Conservation (phyloP, 2,113 vertebrate species). For the Apaloderma vittatum region DNA sequence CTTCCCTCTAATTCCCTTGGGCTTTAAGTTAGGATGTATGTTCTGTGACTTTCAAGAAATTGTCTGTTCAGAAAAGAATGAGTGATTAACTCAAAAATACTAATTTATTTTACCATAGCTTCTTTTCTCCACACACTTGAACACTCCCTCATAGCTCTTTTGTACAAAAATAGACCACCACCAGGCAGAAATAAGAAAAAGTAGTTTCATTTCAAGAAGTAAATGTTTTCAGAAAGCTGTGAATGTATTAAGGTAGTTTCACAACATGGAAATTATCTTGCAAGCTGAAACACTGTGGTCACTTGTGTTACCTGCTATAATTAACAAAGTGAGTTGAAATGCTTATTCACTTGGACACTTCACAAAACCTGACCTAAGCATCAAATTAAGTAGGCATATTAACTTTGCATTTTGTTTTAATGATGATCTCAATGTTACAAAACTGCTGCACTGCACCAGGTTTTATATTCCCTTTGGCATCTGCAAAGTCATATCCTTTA, state of each 20-base stretch:
- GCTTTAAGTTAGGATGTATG: background rate
- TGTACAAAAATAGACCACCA: background rate
- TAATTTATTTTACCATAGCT: background rate
- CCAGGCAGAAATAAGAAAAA: slow-evolving; percentile 1
- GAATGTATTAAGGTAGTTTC: background rate
- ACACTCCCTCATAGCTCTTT: background rate
- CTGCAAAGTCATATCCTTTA: background rate
- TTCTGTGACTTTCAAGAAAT: background rate
- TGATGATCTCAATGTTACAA: background rate
- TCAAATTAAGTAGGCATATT: background rate
- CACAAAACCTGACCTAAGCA: background rate
- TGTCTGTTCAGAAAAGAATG: background rate
- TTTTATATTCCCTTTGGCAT: slow-evolving; percentile 8
- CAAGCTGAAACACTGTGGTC: background rate
- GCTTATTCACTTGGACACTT: background rate
- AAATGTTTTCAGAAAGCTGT: slow-evolving; percentile 15
- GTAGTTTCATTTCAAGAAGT: slow-evolving; percentile 34
- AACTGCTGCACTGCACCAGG: background rate
- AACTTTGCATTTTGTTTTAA: background rate
- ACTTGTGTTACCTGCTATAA: slow-evolving; percentile 25
- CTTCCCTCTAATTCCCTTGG: background rate
- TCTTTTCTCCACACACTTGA: background rate
- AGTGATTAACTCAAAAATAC: background rate
- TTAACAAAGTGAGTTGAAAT: slow-evolving; percentile 16
- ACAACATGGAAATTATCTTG: slow-evolving; percentile 26